phyloP scores from a whole-genome alignment of 2,797 vertebrate species.

The Ibycter americanus region DNA sequence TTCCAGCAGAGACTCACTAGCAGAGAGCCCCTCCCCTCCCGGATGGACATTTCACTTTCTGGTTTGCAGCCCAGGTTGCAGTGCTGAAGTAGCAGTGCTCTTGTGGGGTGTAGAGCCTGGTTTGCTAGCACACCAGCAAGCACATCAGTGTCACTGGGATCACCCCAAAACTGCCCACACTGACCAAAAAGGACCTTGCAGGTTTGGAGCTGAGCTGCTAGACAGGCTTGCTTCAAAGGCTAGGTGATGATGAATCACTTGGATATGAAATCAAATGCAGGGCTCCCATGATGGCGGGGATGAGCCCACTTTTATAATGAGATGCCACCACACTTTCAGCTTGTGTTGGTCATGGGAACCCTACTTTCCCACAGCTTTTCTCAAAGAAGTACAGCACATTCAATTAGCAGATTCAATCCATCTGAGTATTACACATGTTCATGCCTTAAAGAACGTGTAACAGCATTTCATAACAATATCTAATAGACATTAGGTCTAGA shows the following conservation, averaged over 20 bases:
- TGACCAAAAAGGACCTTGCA: not conserved
- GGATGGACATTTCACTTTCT: fast-evolving
- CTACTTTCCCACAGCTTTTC: not conserved
- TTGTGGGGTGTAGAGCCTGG: not conserved
- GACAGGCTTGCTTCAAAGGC: not conserved
- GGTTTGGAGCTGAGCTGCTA: not conserved
- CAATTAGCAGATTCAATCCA: not conserved
- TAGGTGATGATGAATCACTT: not conserved
- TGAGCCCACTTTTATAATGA: not conserved
- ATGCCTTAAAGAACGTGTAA: not conserved
- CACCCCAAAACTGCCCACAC: not conserved
- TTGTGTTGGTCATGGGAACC: not conserved
- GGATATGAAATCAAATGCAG: not conserved
- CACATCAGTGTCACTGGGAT: fast-evolving
- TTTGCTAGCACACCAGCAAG: not conserved
- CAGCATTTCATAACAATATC: slow-evolving; percentile 7
- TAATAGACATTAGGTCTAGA: slow-evolving; percentile 13
- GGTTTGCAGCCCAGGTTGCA: not conserved
- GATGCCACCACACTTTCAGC: not conserved
- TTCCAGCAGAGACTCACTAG: fast-evolving
- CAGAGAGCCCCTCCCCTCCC: not conserved
- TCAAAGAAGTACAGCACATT: not conserved
- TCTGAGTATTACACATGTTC: not conserved
- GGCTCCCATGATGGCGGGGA: not conserved
- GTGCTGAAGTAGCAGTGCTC: not conserved